Evolutionary conservation across 2,888 invertebrate species (phyloP).

Genomic region (Thereva nobilitata): DNA sequence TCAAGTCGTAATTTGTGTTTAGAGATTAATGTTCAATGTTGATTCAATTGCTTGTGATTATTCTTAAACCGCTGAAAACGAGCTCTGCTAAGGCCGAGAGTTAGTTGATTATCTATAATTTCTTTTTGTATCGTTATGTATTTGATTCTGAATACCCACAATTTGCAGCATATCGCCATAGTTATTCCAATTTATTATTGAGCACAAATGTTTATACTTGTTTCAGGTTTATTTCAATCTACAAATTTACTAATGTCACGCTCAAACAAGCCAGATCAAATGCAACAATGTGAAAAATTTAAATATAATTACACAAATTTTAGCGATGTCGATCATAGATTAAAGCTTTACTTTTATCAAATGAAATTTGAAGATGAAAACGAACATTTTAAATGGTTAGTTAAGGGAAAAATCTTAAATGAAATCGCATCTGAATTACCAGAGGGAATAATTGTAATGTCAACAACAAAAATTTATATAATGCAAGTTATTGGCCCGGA

Average conservation of each 20-base stretch:
- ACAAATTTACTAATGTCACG: constrained; percentile 58
- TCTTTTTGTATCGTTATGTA: too few relatives aligned
- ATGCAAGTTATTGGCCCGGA: constrained; percentile 60
- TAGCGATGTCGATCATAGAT: constrained; percentile 62
- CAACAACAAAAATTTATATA: constrained; percentile 61
- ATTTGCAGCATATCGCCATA: too few relatives aligned
- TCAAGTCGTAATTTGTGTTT: too few relatives aligned
- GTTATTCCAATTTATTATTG: too few relatives aligned
- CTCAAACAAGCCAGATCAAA: constrained; percentile 47
- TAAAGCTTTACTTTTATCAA: constrained; percentile 64
- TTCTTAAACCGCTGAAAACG: too few relatives aligned
- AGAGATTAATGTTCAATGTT: too few relatives aligned
- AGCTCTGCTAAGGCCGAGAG: too few relatives aligned
- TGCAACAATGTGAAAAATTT: constrained; percentile 50
- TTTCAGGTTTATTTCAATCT: constrained; percentile 60
- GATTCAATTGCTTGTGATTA: too few relatives aligned
- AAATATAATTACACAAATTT: constrained; percentile 63
- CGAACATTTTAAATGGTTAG: constrained; percentile 62
- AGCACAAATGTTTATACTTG: background rate
- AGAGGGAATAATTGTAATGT: constrained; percentile 61
- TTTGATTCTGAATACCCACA: too few relatives aligned
- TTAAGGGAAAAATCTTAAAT: constrained; percentile 59
- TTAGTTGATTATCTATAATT: too few relatives aligned
- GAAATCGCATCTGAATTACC: constrained; percentile 53
- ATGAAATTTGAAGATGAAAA: constrained; percentile 62